phyloP scores from a whole-genome alignment of 1,140 invertebrate species.

The Wiebesia pumilae region DNA sequence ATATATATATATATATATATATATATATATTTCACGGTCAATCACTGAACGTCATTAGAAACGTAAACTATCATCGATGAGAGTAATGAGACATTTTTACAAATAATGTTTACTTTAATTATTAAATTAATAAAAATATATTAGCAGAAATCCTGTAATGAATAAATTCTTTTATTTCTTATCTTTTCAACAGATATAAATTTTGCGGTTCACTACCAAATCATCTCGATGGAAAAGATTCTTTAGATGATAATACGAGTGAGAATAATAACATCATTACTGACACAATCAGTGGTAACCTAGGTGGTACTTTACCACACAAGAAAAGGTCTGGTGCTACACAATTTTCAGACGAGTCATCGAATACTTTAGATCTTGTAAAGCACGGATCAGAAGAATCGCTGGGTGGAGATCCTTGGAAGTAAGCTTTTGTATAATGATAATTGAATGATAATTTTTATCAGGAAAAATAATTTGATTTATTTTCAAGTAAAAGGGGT shows the following conservation, averaged over 20 bases:
- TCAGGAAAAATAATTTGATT: constrained; percentile 20
- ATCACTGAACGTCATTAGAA: no score
- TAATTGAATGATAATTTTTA: neutral
- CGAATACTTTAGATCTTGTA: constrained; percentile 66
- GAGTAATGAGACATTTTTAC: no score
- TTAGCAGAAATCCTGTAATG: no score
- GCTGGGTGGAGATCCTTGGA: constrained; percentile 72
- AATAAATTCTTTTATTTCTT: no score
- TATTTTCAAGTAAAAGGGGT: neutral
- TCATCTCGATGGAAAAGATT: constrained; percentile 80
- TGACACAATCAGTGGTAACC: constrained; percentile 80
- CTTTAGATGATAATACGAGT: constrained; percentile 72
- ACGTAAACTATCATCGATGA: no score
- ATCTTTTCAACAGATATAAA: constrained; percentile 71
- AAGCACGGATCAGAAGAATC: constrained; percentile 71
- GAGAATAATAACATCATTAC: constrained; percentile 76
- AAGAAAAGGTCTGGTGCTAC: constrained; percentile 76
- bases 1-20: no score
- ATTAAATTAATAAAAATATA: no score
- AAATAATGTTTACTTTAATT: no score
- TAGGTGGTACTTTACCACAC: constrained; percentile 76
- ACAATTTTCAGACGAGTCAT: constrained; percentile 74
- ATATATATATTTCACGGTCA: no score
- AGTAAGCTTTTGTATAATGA: constrained; percentile 58
- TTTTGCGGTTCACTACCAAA: constrained; percentile 82